phyloP scores from a whole-genome alignment of 2,113 vertebrate genomes.

The Alaudala cheleensis region DNA sequence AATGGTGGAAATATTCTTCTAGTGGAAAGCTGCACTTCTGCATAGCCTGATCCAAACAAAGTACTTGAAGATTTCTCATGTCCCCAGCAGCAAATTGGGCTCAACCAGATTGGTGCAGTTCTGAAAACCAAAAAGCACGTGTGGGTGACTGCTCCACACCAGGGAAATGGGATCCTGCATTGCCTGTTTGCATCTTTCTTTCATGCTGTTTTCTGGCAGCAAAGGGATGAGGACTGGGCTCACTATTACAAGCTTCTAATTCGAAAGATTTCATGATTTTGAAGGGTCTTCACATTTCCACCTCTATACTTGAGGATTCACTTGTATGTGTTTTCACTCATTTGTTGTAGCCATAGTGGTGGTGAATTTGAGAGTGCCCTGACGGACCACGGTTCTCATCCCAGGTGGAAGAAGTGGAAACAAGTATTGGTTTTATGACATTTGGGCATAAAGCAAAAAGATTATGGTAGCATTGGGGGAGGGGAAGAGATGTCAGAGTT shows the following conservation, averaged over 20 bases:
- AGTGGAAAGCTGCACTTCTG: neutral
- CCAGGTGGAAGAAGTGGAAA: neutral
- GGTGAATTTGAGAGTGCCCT: neutral
- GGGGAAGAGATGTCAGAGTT: neutral
- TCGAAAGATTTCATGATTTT: neutral
- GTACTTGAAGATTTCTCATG: neutral
- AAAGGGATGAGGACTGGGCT: neutral
- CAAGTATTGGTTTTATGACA: neutral
- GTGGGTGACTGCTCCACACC: neutral
- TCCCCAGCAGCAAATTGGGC: neutral
- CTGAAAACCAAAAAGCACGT: neutral
- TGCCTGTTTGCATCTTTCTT: neutral
- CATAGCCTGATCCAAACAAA: neutral
- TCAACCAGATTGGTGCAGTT: neutral
- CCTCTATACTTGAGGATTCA: neutral
- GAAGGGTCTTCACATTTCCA: neutral
- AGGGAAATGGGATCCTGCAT: neutral
- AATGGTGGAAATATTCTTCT: neutral
- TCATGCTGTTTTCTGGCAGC: neutral
- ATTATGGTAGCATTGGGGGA: fast-evolving
- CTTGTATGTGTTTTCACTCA: fast-evolving
- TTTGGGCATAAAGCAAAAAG: neutral
- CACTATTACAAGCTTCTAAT: neutral
- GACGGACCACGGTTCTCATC: neutral
- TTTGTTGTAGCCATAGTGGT: neutral